These are phyloP conservation scores for Notothenia coriiceps DNA, from an alignment of 2,113 vertebrate species.

Conservation along the genomic window DNA sequence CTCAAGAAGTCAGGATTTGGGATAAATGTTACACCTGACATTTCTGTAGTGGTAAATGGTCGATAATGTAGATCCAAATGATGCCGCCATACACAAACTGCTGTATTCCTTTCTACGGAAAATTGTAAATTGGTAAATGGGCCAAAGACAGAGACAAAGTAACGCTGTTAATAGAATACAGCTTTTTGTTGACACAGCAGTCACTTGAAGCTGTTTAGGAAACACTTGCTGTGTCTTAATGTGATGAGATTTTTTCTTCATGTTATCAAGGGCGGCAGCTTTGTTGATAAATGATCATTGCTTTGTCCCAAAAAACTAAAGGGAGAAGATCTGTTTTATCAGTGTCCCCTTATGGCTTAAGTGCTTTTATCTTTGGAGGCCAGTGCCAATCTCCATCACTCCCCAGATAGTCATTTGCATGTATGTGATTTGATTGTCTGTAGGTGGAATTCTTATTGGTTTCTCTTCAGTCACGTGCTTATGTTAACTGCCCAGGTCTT, in stretches of 20 bases:
- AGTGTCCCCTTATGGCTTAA: conserved; percentile 34
- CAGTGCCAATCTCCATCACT: background rate
- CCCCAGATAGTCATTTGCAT: conserved; percentile 7
- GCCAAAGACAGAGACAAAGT: background rate
- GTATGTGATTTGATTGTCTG: background rate
- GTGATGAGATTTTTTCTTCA: conserved; percentile 14
- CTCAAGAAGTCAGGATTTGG: background rate
- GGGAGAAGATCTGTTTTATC: conserved; percentile 16
- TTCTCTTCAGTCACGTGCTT: background rate
- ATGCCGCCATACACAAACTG: conserved; percentile 16
- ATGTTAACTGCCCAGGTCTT: background rate
- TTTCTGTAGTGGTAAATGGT: background rate
- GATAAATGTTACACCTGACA: conserved; percentile 23
- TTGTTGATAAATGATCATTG: conserved; percentile 44
- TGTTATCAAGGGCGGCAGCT: conserved; percentile 34
- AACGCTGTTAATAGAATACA: background rate
- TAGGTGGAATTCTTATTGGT: background rate
- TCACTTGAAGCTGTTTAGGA: conserved; percentile 15
- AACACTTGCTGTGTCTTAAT: conserved; percentile 26
- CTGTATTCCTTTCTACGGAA: background rate
- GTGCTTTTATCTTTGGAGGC: conserved; percentile 47
- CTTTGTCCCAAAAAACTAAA: conserved; percentile 25
- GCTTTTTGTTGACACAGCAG: conserved; percentile 12
- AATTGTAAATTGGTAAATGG: background rate
- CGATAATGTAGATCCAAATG: background rate